Evolutionary conservation across 1,140 invertebrate species (phyloP), one percentile per base, ranked within the genome.

Genomic region (Mamestra configurata): DNA sequence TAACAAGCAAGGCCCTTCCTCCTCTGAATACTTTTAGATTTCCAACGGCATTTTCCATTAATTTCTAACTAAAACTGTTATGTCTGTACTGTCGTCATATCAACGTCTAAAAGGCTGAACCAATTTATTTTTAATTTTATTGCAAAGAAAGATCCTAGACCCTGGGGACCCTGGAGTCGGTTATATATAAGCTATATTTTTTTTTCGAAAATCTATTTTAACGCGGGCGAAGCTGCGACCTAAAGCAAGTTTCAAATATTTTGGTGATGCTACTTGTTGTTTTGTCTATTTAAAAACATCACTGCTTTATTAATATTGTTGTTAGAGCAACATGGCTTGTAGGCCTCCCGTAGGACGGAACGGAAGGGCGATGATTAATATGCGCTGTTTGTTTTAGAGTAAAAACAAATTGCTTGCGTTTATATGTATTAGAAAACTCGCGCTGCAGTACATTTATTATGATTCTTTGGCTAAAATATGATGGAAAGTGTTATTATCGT

Each of bases 201-300:
- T n/a, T n/a, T n/a, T n/a, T n/a, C n/a, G n/a, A n/a, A n/a, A n/a
- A n/a, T n/a, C n/a, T n/a, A n/a, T n/a, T n/a, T n/a, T n/a, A n/a
- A n/a, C n/a, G n/a, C n/a, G n/a, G n/a, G n/a, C n/a, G n/a, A n/a
- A n/a, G n/a, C n/a, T n/a, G n/a, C n/a, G n/a, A n/a, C n/a, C n/a
- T n/a, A n/a, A n/a, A n/a, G n/a, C n/a, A n/a, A n/a, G n/a, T 20
- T 37, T 49, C 13, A 46, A 37, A 46, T 24, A 70, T 70, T 70
- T 10, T 49, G 8, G 4, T 22, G 13, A 13, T 13, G 53, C 53
- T 13, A 57, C n/a, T 49, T 4, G 5, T 43, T 10, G 2, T 49
- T 4, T 49, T 49, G 15, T 49, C 15, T 49, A 11, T 13, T 49
- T 66, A 13, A 64, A 64, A 35, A 64, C 10, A 13, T 22, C 4